Conservation (phyloP, 64 coral and sea anemone species). For the Catalaphyllia jardinei region DNA sequence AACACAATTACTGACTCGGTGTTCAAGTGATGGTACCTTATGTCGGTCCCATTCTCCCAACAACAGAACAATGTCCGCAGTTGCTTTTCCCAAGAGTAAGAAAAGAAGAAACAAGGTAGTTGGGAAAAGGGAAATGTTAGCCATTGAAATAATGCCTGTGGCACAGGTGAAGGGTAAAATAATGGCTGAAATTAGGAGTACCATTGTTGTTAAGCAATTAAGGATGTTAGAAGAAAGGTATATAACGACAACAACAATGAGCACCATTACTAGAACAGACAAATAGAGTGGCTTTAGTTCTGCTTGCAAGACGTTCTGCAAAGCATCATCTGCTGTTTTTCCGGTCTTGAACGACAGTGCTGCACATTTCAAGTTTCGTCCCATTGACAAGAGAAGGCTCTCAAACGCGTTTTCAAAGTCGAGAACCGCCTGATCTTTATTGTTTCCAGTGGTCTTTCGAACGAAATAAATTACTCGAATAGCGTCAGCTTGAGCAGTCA, state of each 20-base stretch:
- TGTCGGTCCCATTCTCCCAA: conserved; percentile 7
- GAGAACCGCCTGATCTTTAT: background rate
- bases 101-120: background rate
- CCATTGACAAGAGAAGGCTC: background rate
- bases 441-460: background rate
- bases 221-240: background rate
- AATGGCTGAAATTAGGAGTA: background rate
- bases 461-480: background rate
- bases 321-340: background rate
- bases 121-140: background rate
- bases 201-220: background rate
- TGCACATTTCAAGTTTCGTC: background rate
- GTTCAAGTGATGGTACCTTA: conserved; percentile 9
- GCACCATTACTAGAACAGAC: background rate
- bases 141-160: background rate
- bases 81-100: background rate
- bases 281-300: background rate
- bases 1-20: conserved; percentile 10
- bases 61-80: background rate
- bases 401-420: conserved; percentile 1
- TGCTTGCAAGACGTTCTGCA: background rate
- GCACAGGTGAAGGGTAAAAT: background rate
- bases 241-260: background rate
- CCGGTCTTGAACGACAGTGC: background rate
- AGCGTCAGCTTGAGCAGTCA: background rate